Conservation (phyloP, 2,797 vertebrate species). For the Macrochelys suwanniensis region DNA sequence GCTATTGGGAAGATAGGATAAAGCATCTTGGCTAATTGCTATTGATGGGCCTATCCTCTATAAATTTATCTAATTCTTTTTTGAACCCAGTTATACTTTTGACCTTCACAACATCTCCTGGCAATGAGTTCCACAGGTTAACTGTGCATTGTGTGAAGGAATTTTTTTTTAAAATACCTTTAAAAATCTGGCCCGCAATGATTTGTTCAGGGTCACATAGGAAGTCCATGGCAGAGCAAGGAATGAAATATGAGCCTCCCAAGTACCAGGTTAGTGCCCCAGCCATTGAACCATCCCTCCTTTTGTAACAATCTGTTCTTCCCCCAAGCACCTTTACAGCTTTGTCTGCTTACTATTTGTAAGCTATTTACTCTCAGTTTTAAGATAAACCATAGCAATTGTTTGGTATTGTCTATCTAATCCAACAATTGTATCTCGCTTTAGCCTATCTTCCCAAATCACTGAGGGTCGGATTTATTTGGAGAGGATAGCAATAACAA, state of each 20-base stretch:
- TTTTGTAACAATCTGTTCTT: background rate
- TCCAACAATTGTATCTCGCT: background rate
- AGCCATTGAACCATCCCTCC: background rate
- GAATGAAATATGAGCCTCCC: fast-evolving
- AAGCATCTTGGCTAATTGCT: background rate
- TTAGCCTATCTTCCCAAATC: background rate
- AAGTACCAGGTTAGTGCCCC: background rate
- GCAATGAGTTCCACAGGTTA: too few species aligned
- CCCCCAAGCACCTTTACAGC: background rate
- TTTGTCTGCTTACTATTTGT: background rate
- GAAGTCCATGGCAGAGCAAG: fast-evolving
- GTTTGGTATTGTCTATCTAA: background rate
- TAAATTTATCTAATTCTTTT: too few species aligned
- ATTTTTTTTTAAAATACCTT: background rate
- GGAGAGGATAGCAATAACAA: too few species aligned
- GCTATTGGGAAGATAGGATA: background rate
- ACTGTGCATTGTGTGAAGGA: too few species aligned
- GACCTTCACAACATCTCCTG: too few species aligned
- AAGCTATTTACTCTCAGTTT: background rate
- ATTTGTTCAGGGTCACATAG: background rate
- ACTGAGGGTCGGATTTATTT: too few species aligned
- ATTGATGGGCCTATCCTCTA: too few species aligned
- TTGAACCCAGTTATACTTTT: too few species aligned
- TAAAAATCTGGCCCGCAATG: background rate
- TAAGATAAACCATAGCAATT: background rate